These are phyloP conservation scores for Apaloderma vittatum DNA, from an alignment of 2,113 vertebrate genomes.

Conservation along the genomic window DNA sequence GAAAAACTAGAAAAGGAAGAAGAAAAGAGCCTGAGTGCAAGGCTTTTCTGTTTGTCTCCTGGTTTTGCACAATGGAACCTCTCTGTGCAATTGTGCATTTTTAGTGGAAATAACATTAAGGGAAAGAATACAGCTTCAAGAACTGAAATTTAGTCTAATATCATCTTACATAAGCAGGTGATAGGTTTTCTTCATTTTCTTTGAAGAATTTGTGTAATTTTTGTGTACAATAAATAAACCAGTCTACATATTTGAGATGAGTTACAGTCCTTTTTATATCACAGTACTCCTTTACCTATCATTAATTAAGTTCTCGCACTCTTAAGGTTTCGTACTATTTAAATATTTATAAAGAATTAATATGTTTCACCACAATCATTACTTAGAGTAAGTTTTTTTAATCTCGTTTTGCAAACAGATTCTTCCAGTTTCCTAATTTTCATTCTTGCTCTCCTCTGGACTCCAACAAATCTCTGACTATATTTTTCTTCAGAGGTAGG, in stretches of 20 bases:
- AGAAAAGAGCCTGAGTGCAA: neutral
- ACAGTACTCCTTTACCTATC: neutral
- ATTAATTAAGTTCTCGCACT: neutral
- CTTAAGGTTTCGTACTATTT: neutral
- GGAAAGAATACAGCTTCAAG: neutral
- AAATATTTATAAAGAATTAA: constrained; percentile 22
- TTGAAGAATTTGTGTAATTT: neutral
- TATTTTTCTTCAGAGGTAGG: neutral
- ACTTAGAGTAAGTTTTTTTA: neutral
- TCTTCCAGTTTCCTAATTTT: neutral
- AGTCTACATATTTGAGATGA: neutral
- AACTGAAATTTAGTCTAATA: neutral
- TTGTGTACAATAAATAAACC: neutral
- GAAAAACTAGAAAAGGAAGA: neutral
- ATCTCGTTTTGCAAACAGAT: neutral
- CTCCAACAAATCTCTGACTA: neutral
- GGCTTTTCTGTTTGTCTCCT: neutral
- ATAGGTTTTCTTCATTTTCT: neutral
- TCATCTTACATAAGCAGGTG: neutral
- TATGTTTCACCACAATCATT: neutral
- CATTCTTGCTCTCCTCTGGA: neutral
- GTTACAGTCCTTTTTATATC: neutral
- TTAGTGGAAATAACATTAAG: neutral
- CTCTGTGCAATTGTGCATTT: neutral
- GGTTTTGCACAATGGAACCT: neutral